These are phyloP conservation scores for Orthosia gothica DNA, from an alignment of 2,888 invertebrate species.

Conservation along the genomic window DNA sequence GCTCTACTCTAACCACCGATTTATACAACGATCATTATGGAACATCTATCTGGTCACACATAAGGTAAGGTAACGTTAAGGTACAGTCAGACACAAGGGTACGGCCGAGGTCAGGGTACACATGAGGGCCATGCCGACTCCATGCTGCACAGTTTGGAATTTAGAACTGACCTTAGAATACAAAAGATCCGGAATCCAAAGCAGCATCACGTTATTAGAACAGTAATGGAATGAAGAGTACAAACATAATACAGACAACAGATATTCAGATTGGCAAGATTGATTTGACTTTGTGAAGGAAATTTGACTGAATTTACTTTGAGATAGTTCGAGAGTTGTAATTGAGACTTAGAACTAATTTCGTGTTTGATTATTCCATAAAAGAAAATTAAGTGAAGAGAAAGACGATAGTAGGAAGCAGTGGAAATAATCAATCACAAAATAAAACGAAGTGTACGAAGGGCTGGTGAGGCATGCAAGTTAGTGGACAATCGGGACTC, in stretches of 20 bases:
- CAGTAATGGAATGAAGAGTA: conserved; percentile 84
- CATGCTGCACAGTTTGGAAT: conserved; percentile 83
- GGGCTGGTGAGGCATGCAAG: conserved; percentile 82
- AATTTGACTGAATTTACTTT: conserved; percentile 54
- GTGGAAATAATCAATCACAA: conserved; percentile 77
- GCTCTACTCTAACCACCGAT: conserved; percentile 71
- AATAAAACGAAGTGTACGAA: conserved; percentile 64
- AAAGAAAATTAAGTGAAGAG: conserved; percentile 51
- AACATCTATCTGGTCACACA: conserved; percentile 64
- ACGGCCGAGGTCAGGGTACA: conserved; percentile 77
- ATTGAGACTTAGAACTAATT: conserved; percentile 70
- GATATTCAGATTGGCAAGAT: conserved; percentile 58
- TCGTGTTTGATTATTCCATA: conserved; percentile 76
- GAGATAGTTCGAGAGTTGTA: conserved; percentile 55
- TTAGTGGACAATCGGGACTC: conserved; percentile 81
- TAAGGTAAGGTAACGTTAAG: conserved; percentile 68
- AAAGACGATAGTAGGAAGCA: conserved; percentile 51
- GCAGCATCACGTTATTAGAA: conserved; percentile 90
- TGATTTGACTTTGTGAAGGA: conserved; percentile 46
- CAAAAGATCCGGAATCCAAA: conserved; percentile 89
- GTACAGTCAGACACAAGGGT: conserved; percentile 61
- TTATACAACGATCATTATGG: conserved; percentile 64
- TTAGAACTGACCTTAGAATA: conserved; percentile 89
- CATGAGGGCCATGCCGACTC: conserved; percentile 86
- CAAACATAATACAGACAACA: conserved; percentile 70